Percentiles rank a stretch among this genome's conserved stretches.
Conservation (phyloP, 2,113 vertebrate species). For the Solenodon paradoxus region DNA sequence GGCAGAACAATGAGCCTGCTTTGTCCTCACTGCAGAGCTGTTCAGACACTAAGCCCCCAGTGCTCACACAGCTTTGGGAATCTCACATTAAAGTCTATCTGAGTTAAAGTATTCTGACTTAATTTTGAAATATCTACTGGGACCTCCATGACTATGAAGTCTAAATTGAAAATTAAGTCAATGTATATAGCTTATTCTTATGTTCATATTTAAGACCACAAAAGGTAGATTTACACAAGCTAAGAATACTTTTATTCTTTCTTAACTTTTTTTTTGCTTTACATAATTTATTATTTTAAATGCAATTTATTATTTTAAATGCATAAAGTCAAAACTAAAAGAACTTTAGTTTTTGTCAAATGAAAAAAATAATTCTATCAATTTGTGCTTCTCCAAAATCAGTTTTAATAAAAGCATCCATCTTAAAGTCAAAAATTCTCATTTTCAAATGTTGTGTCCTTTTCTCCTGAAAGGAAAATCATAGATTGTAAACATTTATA, state of each 20-base stretch:
- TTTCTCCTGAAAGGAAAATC: slow-evolving; percentile 24
- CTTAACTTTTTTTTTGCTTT: not conserved
- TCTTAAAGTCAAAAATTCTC: slow-evolving; percentile 26
- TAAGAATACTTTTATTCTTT: slow-evolving; percentile 21
- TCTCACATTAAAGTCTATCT: not conserved
- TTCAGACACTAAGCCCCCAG: not conserved
- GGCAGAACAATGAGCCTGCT: slow-evolving; percentile 37
- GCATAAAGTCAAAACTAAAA: not conserved
- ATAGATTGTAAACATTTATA: not conserved
- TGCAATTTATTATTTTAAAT: slow-evolving; percentile 15
- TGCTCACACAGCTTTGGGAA: not conserved
- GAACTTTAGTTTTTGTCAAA: no score
- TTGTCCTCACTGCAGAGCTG: slow-evolving; percentile 12
- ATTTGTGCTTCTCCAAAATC: not conserved
- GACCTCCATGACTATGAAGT: not conserved
- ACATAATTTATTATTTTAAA: not conserved
- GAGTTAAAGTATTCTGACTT: not conserved
- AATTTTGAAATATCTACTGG: not conserved
- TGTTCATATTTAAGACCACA: not conserved
- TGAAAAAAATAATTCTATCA: slow-evolving; percentile 36
- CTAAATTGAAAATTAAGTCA: slow-evolving; percentile 19
- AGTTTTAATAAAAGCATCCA: slow-evolving; percentile 36
- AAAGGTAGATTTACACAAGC: not conserved
- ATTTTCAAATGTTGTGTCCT: slow-evolving; percentile 4
- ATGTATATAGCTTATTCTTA: not conserved